These are phyloP conservation scores for Chelon labrosus DNA, from an alignment of 2,797 vertebrate species.

Conservation along the genomic window DNA sequence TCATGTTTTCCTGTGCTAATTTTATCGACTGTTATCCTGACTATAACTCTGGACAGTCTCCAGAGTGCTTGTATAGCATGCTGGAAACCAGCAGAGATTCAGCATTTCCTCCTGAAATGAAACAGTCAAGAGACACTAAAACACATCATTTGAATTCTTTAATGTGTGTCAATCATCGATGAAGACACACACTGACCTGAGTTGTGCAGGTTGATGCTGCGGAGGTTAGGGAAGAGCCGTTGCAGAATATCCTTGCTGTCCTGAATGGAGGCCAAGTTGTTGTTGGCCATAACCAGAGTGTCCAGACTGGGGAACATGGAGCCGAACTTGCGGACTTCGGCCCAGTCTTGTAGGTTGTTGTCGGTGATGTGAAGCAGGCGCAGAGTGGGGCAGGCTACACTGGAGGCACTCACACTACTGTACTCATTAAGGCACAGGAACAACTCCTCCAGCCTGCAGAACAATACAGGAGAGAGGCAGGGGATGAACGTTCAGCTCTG, in stretches of 20 bases:
- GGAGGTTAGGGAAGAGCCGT: conserved; percentile 92
- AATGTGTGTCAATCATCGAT: not conserved
- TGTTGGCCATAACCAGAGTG: conserved; percentile 97
- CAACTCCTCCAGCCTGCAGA: conserved; percentile 93
- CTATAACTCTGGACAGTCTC: not conserved
- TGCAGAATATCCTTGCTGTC: conserved; percentile 89
- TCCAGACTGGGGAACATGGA: conserved; percentile 95
- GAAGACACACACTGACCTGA: conserved; percentile 62
- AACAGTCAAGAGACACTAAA: not conserved
- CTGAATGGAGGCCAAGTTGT: conserved; percentile 91
- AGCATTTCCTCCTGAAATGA: not conserved
- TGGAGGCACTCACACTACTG: conserved; percentile 90
- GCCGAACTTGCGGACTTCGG: conserved; percentile 94
- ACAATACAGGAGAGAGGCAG: not conserved
- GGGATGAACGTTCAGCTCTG: not conserved
- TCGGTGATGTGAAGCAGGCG: conserved; percentile 98
- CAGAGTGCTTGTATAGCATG: not conserved
- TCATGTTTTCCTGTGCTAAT: conserved; percentile 27
- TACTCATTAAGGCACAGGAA: conserved; percentile 99
- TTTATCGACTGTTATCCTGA: conserved; percentile 14
- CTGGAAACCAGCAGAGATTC: not conserved
- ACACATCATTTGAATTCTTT: not conserved
- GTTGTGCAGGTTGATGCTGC: conserved; percentile 92
- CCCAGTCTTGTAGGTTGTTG: conserved; percentile 97
- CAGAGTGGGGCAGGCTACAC: conserved; percentile 90